Percentiles rank a stretch among this genome's conserved stretches.
These are phyloP conservation scores for Blastobasis adustella DNA, from an alignment of 2,888 invertebrate species.

Conservation along the genomic window DNA sequence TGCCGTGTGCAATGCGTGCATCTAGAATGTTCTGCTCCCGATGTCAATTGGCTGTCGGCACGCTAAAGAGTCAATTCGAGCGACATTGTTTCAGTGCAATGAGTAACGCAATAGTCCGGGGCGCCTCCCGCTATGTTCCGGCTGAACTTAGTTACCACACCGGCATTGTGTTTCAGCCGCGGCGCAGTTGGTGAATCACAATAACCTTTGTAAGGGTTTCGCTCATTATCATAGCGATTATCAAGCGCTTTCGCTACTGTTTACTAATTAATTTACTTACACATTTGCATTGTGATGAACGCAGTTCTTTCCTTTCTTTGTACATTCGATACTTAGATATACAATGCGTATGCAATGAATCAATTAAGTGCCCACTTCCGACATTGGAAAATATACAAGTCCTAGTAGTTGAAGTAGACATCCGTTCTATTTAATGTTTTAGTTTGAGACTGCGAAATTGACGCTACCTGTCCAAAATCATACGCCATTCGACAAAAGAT, in stretches of 20 bases:
- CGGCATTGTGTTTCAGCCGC: constrained; percentile 42
- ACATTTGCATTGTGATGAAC: not conserved
- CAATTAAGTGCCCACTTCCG: not conserved
- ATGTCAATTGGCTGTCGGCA: constrained; percentile 21
- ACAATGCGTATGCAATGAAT: not conserved
- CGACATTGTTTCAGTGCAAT: constrained; percentile 25
- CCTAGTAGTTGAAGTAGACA: too few species aligned
- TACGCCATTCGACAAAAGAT: constrained; percentile 28
- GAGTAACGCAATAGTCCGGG: constrained; percentile 58
- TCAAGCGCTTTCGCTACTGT: constrained; percentile 2
- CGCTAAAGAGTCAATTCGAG: constrained; percentile 21
- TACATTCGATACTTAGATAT: not conserved
- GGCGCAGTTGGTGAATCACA: constrained; percentile 40
- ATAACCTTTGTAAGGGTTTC: constrained; percentile 20
- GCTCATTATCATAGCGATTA: constrained; percentile 15
- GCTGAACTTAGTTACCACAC: constrained; percentile 52
- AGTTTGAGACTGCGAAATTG: not conserved
- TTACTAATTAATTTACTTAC: not conserved
- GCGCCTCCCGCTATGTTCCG: constrained; percentile 41
- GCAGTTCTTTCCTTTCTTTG: not conserved
- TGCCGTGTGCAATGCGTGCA: too few species aligned
- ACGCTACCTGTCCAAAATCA: constrained; percentile 11
- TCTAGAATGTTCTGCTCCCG: constrained; percentile 24
- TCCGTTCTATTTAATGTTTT: too few species aligned
- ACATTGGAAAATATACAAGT: not conserved